Evolutionary conservation across 2,113 vertebrate genomes (phyloP).

Genomic region (Oriolus oriolus): DNA sequence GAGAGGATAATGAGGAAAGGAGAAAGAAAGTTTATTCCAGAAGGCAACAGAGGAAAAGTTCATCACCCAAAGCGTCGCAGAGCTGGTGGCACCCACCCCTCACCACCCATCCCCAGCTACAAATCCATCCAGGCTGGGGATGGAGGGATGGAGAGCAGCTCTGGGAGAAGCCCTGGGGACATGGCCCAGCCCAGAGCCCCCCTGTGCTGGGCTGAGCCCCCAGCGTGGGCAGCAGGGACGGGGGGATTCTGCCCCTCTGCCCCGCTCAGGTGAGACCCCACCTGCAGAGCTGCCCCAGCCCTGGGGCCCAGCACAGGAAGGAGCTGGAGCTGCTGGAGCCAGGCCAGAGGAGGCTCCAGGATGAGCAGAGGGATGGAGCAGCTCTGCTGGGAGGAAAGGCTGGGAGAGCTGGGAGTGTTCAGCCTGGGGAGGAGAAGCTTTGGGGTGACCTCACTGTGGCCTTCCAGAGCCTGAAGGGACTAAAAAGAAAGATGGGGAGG

Average conservation of each 20-base stretch:
- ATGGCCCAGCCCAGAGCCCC: background rate
- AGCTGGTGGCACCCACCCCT: background rate
- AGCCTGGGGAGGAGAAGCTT: background rate
- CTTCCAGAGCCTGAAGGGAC: background rate
- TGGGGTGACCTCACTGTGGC: background rate
- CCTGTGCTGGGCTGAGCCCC: background rate
- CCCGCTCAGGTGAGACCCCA: background rate
- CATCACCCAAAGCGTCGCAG: background rate
- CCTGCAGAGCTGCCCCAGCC: background rate
- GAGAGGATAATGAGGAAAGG: background rate
- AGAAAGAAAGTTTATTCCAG: background rate
- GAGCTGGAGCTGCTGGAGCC: background rate
- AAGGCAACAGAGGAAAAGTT: background rate
- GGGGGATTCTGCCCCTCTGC: background rate
- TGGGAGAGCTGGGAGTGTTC: rapidly evolving
- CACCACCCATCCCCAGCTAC: background rate
- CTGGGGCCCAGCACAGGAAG: background rate
- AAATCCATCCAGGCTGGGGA: background rate
- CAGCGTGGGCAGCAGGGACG: background rate
- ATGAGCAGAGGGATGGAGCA: background rate
- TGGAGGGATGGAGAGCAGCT: background rate
- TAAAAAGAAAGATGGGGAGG: no score
- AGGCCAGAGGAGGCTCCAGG: background rate
- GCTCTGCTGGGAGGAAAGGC: background rate
- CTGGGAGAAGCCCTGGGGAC: background rate